A percentile compares a stretch with the other conserved stretches of the same genome.
Conservation (phyloP, 2,888 invertebrate genomes). For the Hymenopus coronatus region DNA sequence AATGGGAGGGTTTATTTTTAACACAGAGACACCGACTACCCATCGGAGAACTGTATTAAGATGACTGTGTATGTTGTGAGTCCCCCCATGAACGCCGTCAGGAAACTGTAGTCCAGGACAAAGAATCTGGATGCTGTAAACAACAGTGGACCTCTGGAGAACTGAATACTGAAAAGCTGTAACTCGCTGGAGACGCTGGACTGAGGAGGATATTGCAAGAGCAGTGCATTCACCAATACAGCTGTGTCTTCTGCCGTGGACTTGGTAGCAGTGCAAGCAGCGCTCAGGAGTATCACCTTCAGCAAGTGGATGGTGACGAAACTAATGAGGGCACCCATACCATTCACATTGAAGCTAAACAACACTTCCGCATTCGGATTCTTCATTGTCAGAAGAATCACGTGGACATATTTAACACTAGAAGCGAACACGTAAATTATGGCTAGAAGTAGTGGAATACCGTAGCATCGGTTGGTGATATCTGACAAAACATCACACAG, state of each 20-base stretch:
- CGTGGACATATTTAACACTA: conserved; percentile 2
- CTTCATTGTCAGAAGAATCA: background rate
- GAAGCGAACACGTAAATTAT: background rate
- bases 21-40: too few species aligned
- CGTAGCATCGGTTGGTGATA: background rate
- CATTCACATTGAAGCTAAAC: background rate
- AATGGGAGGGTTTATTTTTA: too few species aligned
- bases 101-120: background rate
- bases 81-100: background rate
- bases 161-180: background rate
- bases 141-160: background rate
- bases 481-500: background rate
- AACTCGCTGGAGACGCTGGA: background rate
- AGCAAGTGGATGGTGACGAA: background rate
- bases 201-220: background rate
- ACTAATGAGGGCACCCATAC: background rate
- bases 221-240: background rate
- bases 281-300: background rate
- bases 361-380: background rate
- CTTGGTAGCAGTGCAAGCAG: background rate
- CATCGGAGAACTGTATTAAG: background rate
- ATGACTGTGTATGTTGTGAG: conserved; percentile 3
- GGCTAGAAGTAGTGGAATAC: background rate
- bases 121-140: background rate
- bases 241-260: background rate